phyloP scores from a whole-genome alignment of 2,797 vertebrate species.

The Brachymystax lenok region DNA sequence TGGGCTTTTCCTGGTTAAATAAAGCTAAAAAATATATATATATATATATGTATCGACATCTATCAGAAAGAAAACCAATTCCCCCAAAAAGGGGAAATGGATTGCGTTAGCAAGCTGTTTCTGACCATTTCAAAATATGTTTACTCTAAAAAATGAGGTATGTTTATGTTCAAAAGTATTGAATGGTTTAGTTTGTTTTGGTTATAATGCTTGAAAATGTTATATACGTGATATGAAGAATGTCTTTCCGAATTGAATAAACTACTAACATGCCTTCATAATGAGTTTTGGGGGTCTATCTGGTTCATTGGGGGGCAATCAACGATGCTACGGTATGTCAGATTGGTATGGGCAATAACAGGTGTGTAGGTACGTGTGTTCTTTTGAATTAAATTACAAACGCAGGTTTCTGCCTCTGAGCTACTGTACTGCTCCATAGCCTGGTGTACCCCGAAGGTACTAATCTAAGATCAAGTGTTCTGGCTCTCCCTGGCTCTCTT shows the following conservation, averaged over 20 bases:
- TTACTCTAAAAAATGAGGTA: slow-evolving; percentile 46
- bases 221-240: slow-evolving; percentile 54
- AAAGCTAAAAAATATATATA: too few relatives aligned
- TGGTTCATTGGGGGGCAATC: too few relatives aligned
- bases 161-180: slow-evolving; percentile 38
- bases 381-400: slow-evolving; percentile 2
- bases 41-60: too few relatives aligned
- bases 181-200: slow-evolving; percentile 27
- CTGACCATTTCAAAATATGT: slow-evolving; percentile 27
- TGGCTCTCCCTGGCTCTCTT: slow-evolving; percentile 30
- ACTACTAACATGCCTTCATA: slow-evolving; percentile 67
- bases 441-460: too few relatives aligned
- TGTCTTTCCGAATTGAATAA: slow-evolving; percentile 70
- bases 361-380: not conserved
- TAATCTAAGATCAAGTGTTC: slow-evolving; percentile 1
- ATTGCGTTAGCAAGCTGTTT: slow-evolving; percentile 13
- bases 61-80: slow-evolving; percentile 21
- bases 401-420: slow-evolving; percentile 10
- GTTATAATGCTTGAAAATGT: slow-evolving; percentile 56
- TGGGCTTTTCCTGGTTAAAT: too few relatives aligned
- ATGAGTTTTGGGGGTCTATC: not conserved
- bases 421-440: not conserved
- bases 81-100: slow-evolving; percentile 40
- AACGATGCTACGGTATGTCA: too few relatives aligned
- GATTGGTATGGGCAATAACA: too few relatives aligned